phyloP scores from a whole-genome alignment of 2,888 invertebrate genomes.

The Drosophila paramelanica region DNA sequence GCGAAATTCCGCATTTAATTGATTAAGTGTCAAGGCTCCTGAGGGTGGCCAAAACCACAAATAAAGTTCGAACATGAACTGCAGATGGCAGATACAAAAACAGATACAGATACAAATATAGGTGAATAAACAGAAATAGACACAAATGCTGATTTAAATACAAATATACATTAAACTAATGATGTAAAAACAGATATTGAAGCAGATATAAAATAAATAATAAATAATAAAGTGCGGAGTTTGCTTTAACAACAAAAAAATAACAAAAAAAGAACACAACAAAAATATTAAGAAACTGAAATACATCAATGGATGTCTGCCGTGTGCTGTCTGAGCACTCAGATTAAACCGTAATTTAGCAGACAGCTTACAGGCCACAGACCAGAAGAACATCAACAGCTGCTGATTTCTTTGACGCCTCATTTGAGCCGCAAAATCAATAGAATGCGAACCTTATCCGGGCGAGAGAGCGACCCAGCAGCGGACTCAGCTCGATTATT shows the following conservation, averaged over 20 bases:
- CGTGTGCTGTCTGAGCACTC: constrained; percentile 7
- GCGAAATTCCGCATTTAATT: constrained; percentile 1
- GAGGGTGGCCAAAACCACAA: neutral
- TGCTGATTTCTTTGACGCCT: constrained; percentile 36
- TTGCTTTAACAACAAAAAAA: too few relatives aligned
- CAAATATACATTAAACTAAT: neutral
- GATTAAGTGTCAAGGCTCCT: neutral
- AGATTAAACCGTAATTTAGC: constrained; percentile 19
- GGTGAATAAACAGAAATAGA: neutral
- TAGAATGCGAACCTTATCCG: neutral
- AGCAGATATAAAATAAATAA: too few relatives aligned
- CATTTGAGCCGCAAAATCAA: constrained; percentile 32
- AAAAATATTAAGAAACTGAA: neutral
- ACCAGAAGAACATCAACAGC: constrained; percentile 19
- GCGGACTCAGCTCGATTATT: constrained; percentile 17
- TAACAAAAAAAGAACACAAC: neutral
- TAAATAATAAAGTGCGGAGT: too few relatives aligned
- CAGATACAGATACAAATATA: neutral
- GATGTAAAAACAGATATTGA: neutral
- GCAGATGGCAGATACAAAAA: neutral
- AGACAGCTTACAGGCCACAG: constrained; percentile 13
- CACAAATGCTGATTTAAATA: neutral
- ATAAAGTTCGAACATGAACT: neutral
- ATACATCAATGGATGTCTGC: constrained; percentile 10
- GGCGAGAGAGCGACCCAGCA: neutral